Evolutionary conservation across 2,888 invertebrate genomes (phyloP), one percentile per base, ranked within the genome.

Genomic region (Drosophila dives): DNA sequence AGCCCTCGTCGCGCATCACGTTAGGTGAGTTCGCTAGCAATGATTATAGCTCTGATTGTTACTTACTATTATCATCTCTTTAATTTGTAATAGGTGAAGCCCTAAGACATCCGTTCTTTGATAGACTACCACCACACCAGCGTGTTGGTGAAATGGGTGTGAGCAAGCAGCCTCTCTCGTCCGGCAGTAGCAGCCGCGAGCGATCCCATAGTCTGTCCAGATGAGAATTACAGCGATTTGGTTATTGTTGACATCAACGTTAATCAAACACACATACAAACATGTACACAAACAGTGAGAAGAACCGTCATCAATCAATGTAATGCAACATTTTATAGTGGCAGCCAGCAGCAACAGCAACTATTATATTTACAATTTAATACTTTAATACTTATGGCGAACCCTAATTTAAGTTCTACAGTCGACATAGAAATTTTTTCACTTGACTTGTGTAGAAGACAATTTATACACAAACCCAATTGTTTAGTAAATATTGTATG

Each of bases 21-120:
- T 94, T 99, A 87, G 94, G 95, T 81, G 72, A 91, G 91, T 69
- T 20, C 17, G n/a, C n/a, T 3, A 1, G 20, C 20, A 40, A 11
- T 38, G 7, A 3, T 45, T 15, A 48, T 17, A 7, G 8, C 11
- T 26, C 7, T 15, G 12, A 58, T 42, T 26, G 8, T n/a, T 23
- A 20, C 15, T 45, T n/a, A 12, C 38, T 29, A 32, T 40, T 23
- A 34, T 29, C 15, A 53, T 12, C 11, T 20, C 11, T 10, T 15
- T 2, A 0, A 12, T 12, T 20, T 58, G 3, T 59, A 93, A 6
- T 58, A 93, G 94, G 94, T 69, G 98, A 99, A 89, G 98, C 99
- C 20, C 94, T 99, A 89, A 94, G 95, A 61, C 99, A 99, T 94
- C 97, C 98, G 63, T 99, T 99, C 94, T 99, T 99, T 94, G 96